Percentiles rank a stretch among this genome's conserved stretches.
phyloP scores from a whole-genome alignment of 1,140 invertebrate species.

The Drosophila repletoides region DNA sequence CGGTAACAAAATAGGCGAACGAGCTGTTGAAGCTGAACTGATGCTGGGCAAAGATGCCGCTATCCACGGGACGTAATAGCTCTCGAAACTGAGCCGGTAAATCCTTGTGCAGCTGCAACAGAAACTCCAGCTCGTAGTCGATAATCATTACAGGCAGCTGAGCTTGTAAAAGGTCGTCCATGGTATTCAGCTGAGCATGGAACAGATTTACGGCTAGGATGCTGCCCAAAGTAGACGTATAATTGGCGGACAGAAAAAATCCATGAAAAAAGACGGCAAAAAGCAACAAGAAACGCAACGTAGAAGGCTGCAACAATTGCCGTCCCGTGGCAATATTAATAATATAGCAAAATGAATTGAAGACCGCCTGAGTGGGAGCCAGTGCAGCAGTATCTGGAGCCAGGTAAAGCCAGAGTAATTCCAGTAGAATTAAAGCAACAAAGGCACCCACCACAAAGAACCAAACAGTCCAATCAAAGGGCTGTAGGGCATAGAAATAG shows the following conservation, averaged over 20 bases:
- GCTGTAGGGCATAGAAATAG: conserved; percentile 58
- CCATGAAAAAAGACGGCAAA: conserved; percentile 62
- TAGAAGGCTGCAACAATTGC: conserved; percentile 35
- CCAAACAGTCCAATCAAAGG: conserved; percentile 61
- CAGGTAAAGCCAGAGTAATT: conserved; percentile 48
- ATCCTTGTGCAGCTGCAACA: conserved; percentile 38
- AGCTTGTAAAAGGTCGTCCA: conserved; percentile 59
- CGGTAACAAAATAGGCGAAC: conserved; percentile 65
- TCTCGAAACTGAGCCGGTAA: conserved; percentile 43
- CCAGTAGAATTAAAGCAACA: conserved; percentile 31
- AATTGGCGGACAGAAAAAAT: conserved; percentile 67
- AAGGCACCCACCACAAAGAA: conserved; percentile 50
- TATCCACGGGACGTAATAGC: conserved; percentile 58
- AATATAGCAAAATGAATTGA: conserved; percentile 61
- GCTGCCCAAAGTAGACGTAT: conserved; percentile 72
- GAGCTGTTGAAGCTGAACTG: conserved; percentile 57
- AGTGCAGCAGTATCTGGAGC: not conserved
- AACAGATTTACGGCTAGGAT: conserved; percentile 70
- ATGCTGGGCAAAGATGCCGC: conserved; percentile 48
- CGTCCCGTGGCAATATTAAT: conserved; percentile 60
- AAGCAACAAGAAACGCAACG: conserved; percentile 49
- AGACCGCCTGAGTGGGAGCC: not conserved
- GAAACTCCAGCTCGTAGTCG: conserved; percentile 72
- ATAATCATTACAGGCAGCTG: conserved; percentile 72
- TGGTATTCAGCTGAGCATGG: conserved; percentile 65